Base-by-base conservation (phyloP, 2,113 vertebrate genomes). In the Embiotoca jacksoni region DNA sequence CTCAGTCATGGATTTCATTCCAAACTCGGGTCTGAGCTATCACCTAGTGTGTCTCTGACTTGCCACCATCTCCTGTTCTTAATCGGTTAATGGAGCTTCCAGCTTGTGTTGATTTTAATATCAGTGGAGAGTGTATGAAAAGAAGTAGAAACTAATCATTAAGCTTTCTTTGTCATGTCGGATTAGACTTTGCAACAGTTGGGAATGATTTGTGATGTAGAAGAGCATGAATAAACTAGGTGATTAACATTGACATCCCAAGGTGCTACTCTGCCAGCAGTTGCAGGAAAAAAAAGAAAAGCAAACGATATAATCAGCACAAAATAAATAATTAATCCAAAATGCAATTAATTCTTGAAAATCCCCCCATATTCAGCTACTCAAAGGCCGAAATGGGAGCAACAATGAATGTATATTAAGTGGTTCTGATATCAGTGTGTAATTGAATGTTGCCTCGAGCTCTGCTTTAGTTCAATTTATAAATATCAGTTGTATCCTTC, bases 1-100 rank as follows among this genome's bases (percentile, higher is more conserved):
- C 61, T 77, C 71, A 77, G 75, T 74, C 84, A 81, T 63, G 56
- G 63, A 87, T 82, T 82, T 80, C 7, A 78, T 53, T 83, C 53
- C 60, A 71, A 69, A 84, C 23, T 30, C 16, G 67, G 46, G 64
- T 60, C 54, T 78, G 62, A 75, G 79, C 30, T 78, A 65, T 79
- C 75, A 68, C 62, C 75, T 67, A 37, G 23, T 60, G 75, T 47
- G 54, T 72, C 55, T 59, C 33, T 16, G 58, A 62, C 50, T 23
- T 79, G 50, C 63, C 52, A 67, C 59, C 47, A 54, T 68, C 44
- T 2, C 10, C 36, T 49, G 60, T 37, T 36, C 88, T 86, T 87
- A 82, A 88, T 83, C 14, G 44, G 53, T 69, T 86, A 84, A 87
- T 82, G 82, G 77, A 67, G 41, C 39, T 44, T 57, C 30, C 56